Evolutionary conservation across 1,140 invertebrate genomes (phyloP), one percentile per base, ranked within the genome.

Genomic region (Lordiphosa collinella): DNA sequence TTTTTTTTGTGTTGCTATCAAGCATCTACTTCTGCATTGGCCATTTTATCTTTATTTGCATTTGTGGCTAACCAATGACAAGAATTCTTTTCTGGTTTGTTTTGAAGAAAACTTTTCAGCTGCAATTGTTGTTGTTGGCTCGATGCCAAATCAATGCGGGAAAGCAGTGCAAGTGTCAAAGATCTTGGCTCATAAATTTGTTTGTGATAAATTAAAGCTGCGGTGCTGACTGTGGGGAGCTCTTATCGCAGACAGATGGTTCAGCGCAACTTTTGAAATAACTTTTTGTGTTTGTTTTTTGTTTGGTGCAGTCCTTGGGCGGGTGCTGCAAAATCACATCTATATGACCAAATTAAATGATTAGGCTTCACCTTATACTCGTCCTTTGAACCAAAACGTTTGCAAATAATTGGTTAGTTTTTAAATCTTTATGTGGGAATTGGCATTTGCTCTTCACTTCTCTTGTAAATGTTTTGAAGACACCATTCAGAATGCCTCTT

Each of bases 121-220:
- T n/a, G 12, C 36, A 12, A 9, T 13, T 13, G 13, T 4, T 13
- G 22, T 37, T 37, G 25, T 53, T 63, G 60, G 60, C 41, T 25
- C 16, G 1, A 2, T 32, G 60, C 60, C 60, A 63, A 9, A 7
- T 3, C 37, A 12, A 38, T 11, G 36, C n/a, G 2, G 40, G 4
- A 47, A 31, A 16, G 34, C 47, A 52, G 46, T 63, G 60, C 58
- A 52, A 63, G 59, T 63, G 60, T 63, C 60, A 62, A 63, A 63
- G 58, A 52, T 44, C 52, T 48, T 32, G 37, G 25, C 36, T 7
- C 31, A 10, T 32, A 31, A 37, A 51, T 63, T 43, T 63, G 47
- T 63, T 63, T 63, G 60, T 63, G 63, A 63, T 63, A 63, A 64
- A 63, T 65, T 65, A 64, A 65, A 55, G 43, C 43, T 64, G 61